Conservation (phyloP, 2,888 invertebrate genomes). For the Hyalella azteca region DNA sequence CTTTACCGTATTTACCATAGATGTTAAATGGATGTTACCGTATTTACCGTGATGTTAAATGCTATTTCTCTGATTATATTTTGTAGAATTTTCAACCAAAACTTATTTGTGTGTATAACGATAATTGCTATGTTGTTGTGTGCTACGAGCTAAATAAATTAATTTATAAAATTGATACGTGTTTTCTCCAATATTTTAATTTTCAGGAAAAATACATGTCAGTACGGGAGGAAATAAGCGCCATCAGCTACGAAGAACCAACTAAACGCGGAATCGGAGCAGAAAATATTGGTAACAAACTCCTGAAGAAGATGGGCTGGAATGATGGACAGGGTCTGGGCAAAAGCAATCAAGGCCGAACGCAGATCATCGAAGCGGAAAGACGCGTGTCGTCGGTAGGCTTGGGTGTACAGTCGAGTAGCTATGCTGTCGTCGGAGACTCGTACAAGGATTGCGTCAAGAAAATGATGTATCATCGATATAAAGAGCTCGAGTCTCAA, state of each 20-base stretch:
- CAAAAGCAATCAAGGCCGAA: conserved; percentile 88
- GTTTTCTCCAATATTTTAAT: too few species aligned
- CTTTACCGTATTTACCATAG: too few species aligned
- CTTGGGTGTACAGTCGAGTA: conserved; percentile 80
- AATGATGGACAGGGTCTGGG: conserved; percentile 95
- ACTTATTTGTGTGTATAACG: too few species aligned
- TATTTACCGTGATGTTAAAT: too few species aligned
- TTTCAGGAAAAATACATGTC: conserved; percentile 57
- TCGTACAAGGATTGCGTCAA: conserved; percentile 89
- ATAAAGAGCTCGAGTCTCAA: conserved; percentile 57
- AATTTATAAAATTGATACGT: too few species aligned
- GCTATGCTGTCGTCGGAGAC: conserved; percentile 80
- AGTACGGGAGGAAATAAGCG: conserved; percentile 62
- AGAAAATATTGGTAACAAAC: conserved; percentile 91
- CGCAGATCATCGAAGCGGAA: conserved; percentile 85
- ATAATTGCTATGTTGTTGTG: too few species aligned
- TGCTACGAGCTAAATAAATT: too few species aligned
- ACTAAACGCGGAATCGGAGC: conserved; percentile 76
- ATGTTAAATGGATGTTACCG: too few species aligned
- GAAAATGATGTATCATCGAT: conserved; percentile 86
- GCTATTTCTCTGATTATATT: too few species aligned
- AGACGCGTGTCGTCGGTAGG: conserved; percentile 78
- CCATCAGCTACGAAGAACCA: conserved; percentile 64
- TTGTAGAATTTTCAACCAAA: too few species aligned
- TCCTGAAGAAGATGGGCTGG: conserved; percentile 99